Percentiles rank a stretch among this genome's conserved stretches.
phyloP scores from a whole-genome alignment of 1,140 invertebrate genomes.

The Pararge aegeria region DNA sequence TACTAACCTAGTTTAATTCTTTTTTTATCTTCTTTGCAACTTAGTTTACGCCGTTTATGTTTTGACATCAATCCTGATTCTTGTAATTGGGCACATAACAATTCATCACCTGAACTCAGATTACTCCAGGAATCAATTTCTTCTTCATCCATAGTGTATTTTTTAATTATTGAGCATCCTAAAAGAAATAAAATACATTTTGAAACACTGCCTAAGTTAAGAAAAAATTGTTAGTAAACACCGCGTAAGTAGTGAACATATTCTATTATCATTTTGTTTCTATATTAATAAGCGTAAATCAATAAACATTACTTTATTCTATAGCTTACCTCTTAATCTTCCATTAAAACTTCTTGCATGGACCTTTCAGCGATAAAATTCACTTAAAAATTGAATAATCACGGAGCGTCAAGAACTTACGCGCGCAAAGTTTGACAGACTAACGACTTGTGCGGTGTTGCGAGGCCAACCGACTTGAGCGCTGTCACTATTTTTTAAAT shows the following conservation, averaged over 20 bases:
- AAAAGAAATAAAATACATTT: too few relatives aligned
- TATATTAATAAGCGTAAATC: too few relatives aligned
- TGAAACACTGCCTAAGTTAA: slow-evolving; percentile 17
- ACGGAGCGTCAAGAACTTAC: background rate
- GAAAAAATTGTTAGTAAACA: too few relatives aligned
- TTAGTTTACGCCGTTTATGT: slow-evolving; percentile 8
- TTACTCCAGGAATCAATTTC: slow-evolving; percentile 7
- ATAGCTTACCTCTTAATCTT: slow-evolving; percentile 17
- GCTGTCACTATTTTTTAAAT: slow-evolving; percentile 23
- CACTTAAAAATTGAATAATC: slow-evolving; percentile 7
- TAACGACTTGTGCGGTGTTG: slow-evolving; percentile 12
- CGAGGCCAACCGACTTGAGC: slow-evolving; percentile 12
- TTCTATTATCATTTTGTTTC: too few relatives aligned
- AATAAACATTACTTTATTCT: slow-evolving; percentile 23
- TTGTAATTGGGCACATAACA: slow-evolving; percentile 1
- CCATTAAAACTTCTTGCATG: slow-evolving; percentile 3
- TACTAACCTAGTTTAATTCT: slow-evolving; percentile 6
- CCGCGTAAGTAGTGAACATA: too few relatives aligned
- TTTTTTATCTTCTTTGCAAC: slow-evolving; percentile 11
- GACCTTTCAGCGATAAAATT: slow-evolving; percentile 8
- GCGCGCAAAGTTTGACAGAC: background rate
- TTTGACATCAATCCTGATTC: slow-evolving; percentile 6
- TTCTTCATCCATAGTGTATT: slow-evolving; percentile 20
- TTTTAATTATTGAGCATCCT: slow-evolving; percentile 36
- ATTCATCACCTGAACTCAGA: background rate